Evolutionary conservation across 64 coral and sea anemone species (phyloP), one percentile per base, ranked within the genome.

Genomic region (Dendrophyllia cribrosa): DNA sequence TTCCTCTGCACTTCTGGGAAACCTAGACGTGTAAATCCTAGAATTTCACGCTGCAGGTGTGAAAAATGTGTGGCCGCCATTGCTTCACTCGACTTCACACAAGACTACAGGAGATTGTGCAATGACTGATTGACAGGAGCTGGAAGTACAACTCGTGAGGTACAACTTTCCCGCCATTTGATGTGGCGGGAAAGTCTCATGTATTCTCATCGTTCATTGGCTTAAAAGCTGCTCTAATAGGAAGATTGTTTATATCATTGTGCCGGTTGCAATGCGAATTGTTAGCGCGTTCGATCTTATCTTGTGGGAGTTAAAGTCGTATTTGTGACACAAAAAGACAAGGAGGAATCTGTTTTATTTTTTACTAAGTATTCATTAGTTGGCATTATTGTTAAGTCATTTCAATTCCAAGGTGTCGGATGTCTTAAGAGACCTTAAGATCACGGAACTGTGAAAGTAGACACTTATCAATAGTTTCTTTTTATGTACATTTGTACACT

Each of bases 141-240:
- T 78, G 75, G 46, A 78, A 78, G 75, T 78, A 78, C 46, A 58
- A 78, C 46, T 78, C 47, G 75, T 78, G 75, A 78, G 52, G 75
- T 78, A 52, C 75, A 78, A 78, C 75, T 78, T 78, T 78, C 47
- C 75, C 75, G 44, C 52, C 75, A 78, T 78, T 79, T 79, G 77
- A 79, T 59, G 77, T 79, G 77, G 77, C 34, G 70, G 70, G 11
- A 79, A 79, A 58, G 77, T 79, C 77, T 79, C 52, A 56, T 79
- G 77, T 56, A 79, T 79, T 79, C 77, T 79, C 58, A 55, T 79
- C 77, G 49, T 79, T 79, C 23, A 51, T 79, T 79, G 77, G 77
- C 77, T 79, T 79, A 58, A 79, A 79, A 79, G 77, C 77, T 78
- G 77, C 77, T 61, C 77, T 20, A 61, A 71, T 71, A 71, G 17